Evolutionary conservation across 2,113 vertebrate genomes (phyloP).

Genomic region (Ophthalmolycus amberensis): DNA sequence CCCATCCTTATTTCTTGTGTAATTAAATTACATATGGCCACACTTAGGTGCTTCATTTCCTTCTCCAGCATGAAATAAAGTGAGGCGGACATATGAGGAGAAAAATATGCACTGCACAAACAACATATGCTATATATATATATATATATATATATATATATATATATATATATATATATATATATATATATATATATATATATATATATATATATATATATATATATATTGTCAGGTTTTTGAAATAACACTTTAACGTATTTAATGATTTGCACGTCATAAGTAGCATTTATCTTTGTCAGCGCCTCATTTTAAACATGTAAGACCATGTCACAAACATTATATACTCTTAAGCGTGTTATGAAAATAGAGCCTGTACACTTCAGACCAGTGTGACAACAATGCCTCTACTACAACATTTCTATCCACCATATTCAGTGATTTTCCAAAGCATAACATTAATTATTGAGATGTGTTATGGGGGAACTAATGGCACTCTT

Average conservation of each 20-base stretch:
- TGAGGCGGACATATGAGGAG: background rate
- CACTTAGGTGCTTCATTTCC: slow-evolving; percentile 45
- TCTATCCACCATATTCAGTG: slow-evolving; percentile 55
- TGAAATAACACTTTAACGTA: slow-evolving; percentile 17
- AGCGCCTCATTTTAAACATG: slow-evolving; percentile 38
- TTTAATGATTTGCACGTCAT: slow-evolving; percentile 52
- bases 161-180: too few species aligned
- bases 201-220: too few species aligned
- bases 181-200: too few species aligned
- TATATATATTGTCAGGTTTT: too few species aligned
- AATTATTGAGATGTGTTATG: slow-evolving; percentile 70
- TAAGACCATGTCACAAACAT: slow-evolving; percentile 29
- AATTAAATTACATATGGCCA: slow-evolving; percentile 45
- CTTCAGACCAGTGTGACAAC: slow-evolving; percentile 46
- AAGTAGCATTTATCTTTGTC: slow-evolving; percentile 42
- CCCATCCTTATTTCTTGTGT: slow-evolving; percentile 63
- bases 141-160: too few species aligned
- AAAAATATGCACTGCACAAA: background rate
- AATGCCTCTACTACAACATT: slow-evolving; percentile 51
- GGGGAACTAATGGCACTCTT: slow-evolving; percentile 68
- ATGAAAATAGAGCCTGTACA: slow-evolving; percentile 48
- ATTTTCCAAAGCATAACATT: slow-evolving; percentile 67
- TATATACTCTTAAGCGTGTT: slow-evolving; percentile 26
- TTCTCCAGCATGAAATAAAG: slow-evolving; percentile 4
- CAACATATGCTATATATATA: background rate